Percentiles rank a stretch among this genome's conserved stretches.
Conservation (phyloP, 1,140 invertebrate species). For the Drosophila trapezifrons region DNA sequence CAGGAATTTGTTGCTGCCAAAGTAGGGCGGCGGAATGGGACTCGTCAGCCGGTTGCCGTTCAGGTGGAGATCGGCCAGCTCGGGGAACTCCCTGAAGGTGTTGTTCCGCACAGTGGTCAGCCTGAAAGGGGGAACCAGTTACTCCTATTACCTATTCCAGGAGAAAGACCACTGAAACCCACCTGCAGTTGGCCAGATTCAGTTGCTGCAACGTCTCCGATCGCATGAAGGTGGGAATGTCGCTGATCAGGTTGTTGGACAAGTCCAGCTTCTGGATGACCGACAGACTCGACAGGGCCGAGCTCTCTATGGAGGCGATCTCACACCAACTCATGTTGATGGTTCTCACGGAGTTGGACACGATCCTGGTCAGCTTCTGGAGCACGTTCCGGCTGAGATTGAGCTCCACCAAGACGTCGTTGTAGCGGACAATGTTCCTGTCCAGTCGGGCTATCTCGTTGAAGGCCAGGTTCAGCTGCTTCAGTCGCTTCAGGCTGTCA, state of each 20-base stretch:
- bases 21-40: conserved; percentile 86
- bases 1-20: conserved; percentile 86
- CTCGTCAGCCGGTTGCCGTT: conserved; percentile 88
- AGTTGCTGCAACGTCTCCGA: conserved; percentile 86
- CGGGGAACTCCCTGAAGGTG: conserved; percentile 86
- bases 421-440: conserved; percentile 85
- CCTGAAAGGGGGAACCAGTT: conserved; percentile 27
- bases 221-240: conserved; percentile 86
- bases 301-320: conserved; percentile 85
- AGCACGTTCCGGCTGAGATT: conserved; percentile 88
- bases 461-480: conserved; percentile 87
- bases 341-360: conserved; percentile 85
- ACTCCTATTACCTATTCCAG: not conserved
- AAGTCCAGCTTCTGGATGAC: conserved; percentile 86
- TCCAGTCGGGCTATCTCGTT: conserved; percentile 87
- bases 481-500: conserved; percentile 85
- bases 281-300: conserved; percentile 85
- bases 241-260: conserved; percentile 86
- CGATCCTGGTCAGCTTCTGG: conserved; percentile 85
- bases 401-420: conserved; percentile 86
- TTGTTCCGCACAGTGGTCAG: conserved; percentile 76
- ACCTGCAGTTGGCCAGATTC: conserved; percentile 85
- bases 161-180: not conserved
- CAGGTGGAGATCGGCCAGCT: conserved; percentile 86
- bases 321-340: conserved; percentile 87